Evolutionary conservation across 2,797 vertebrate species (phyloP).

Genomic region (Peromyscus attwateri): DNA sequence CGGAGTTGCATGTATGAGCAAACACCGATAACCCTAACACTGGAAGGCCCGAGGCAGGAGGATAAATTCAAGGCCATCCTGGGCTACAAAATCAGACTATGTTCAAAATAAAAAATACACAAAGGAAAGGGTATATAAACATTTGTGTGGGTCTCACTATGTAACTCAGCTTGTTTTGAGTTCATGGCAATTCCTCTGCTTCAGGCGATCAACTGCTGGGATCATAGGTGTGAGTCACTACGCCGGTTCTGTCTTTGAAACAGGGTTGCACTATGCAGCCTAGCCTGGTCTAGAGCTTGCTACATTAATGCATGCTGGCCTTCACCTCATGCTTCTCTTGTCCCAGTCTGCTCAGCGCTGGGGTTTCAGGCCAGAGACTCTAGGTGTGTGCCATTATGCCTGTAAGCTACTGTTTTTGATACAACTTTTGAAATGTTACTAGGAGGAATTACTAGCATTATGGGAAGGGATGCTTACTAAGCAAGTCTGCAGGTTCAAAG

Average conservation of each 20-base stretch:
- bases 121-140: background rate
- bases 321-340: background rate
- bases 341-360: background rate
- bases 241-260: background rate
- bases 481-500: conserved; percentile 97
- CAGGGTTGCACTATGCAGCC: background rate
- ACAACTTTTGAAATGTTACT: conserved; percentile 36
- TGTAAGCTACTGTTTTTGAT: conserved; percentile 20
- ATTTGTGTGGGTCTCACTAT: background rate
- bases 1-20: background rate
- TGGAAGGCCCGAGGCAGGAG: background rate
- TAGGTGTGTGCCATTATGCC: background rate
- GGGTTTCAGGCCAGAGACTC: no score
- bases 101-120: background rate
- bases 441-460: conserved; percentile 46
- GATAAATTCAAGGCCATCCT: background rate
- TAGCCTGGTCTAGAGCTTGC: background rate
- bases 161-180: background rate
- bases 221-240: background rate
- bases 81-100: background rate
- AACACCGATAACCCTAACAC: background rate
- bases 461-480: conserved; percentile 90
- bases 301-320: background rate
- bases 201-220: background rate
- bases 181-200: background rate